phyloP scores from a whole-genome alignment of 2,113 vertebrate species.

The Antechinus stuartii region DNA sequence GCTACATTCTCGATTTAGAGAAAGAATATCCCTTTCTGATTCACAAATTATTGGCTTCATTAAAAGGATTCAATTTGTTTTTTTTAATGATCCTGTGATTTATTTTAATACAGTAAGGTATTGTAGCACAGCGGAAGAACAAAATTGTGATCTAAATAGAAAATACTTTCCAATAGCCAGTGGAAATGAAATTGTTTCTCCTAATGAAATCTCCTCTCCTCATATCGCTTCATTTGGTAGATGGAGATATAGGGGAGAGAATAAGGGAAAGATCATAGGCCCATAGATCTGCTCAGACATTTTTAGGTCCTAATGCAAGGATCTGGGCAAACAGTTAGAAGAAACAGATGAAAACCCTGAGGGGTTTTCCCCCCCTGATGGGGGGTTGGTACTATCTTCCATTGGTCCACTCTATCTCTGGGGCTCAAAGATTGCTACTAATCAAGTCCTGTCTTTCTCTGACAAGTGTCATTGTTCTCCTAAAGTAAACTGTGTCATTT shows the following conservation, averaged over 20 bases:
- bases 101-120: not conserved
- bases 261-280: not conserved
- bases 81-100: not conserved
- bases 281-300: not conserved
- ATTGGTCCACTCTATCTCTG: not conserved
- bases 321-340: not conserved
- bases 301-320: not conserved
- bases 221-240: not conserved
- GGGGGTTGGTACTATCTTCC: not conserved
- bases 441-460: not conserved
- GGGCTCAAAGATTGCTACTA: not conserved
- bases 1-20: too few relatives aligned
- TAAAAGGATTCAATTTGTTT: not conserved
- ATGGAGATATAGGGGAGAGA: not conserved
- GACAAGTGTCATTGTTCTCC: not conserved
- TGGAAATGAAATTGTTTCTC: not conserved
- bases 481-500: not conserved
- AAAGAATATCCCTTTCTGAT: not conserved
- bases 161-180: not conserved
- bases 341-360: not conserved
- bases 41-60: not conserved
- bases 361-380: too few relatives aligned
- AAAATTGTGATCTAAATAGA: not conserved
- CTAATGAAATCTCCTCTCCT: not conserved
- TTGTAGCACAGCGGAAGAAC: not conserved